Evolutionary conservation across 2,113 vertebrate genomes (phyloP).

Genomic region (Alces alces): DNA sequence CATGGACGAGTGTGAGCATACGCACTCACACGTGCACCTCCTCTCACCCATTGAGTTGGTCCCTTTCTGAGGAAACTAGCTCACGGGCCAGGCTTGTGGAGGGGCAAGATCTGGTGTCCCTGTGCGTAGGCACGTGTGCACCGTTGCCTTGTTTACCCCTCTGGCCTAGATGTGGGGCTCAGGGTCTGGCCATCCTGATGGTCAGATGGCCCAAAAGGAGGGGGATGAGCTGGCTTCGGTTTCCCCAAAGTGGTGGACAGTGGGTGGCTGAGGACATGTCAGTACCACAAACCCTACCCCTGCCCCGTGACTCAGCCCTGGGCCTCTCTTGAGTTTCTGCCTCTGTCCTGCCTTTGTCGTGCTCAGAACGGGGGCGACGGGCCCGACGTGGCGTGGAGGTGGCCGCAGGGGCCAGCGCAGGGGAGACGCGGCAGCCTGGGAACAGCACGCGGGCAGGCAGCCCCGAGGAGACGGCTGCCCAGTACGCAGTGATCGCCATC

Average conservation of each 20-base stretch:
- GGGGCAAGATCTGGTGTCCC: neutral
- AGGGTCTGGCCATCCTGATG: neutral
- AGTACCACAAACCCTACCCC: too few species aligned
- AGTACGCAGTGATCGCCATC: slow-evolving; percentile 91
- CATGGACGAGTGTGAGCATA: too few species aligned
- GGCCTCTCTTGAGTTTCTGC: neutral
- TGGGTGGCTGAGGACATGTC: neutral
- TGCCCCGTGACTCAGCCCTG: neutral
- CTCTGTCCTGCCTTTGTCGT: neutral
- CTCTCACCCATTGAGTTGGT: neutral
- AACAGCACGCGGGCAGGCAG: slow-evolving; percentile 81
- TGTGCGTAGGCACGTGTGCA: neutral
- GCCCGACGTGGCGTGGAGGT: slow-evolving; percentile 58
- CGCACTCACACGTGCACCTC: rapidly evolving
- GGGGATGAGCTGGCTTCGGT: neutral
- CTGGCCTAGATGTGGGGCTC: too few species aligned
- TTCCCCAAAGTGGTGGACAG: neutral
- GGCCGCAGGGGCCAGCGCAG: neutral
- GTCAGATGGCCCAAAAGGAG: neutral
- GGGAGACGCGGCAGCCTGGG: neutral
- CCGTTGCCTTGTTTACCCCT: neutral
- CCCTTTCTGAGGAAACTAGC: neutral
- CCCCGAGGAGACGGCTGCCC: slow-evolving; percentile 83
- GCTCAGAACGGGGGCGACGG: slow-evolving; percentile 49
- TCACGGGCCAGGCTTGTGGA: neutral